Evolutionary conservation across 1,140 invertebrate genomes (phyloP).

Genomic region (Nymphalis io): DNA sequence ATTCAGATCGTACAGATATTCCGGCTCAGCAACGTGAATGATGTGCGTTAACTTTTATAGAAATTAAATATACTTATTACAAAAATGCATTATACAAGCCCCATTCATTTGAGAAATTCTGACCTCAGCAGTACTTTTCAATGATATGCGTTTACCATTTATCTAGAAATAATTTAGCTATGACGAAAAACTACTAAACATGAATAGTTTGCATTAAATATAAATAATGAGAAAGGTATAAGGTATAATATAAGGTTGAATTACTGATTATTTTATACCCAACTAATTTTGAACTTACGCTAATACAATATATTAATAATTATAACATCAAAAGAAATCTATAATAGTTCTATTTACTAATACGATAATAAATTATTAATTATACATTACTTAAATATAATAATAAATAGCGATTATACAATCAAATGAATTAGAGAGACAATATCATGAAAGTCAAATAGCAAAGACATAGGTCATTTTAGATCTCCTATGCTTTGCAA

Average conservation of each 20-base stretch:
- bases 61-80: slow-evolving; percentile 67
- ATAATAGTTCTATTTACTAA: slow-evolving; percentile 70
- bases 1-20: not conserved
- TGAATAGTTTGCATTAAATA: slow-evolving; percentile 57
- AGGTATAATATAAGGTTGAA: slow-evolving; percentile 25
- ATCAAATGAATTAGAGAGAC: slow-evolving; percentile 80
- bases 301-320: slow-evolving; percentile 72
- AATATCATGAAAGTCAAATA: slow-evolving; percentile 56
- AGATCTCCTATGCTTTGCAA: slow-evolving; percentile 18
- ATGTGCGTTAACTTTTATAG: slow-evolving; percentile 38
- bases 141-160: slow-evolving; percentile 63
- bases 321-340: slow-evolving; percentile 77
- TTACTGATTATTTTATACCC: slow-evolving; percentile 54
- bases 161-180: slow-evolving; percentile 77
- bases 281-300: slow-evolving; percentile 76
- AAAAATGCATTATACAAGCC: slow-evolving; percentile 73
- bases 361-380: slow-evolving; percentile 77
- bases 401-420: slow-evolving; percentile 77
- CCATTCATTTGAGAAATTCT: slow-evolving; percentile 43
- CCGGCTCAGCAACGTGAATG: slow-evolving; percentile 19
- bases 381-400: slow-evolving; percentile 78
- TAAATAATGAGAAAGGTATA: slow-evolving; percentile 50
- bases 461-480: slow-evolving; percentile 17
- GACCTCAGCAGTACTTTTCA: slow-evolving; percentile 41
- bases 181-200: slow-evolving; percentile 67